Conservation (phyloP, 2,888 invertebrate species). For the Ariolimax columbianus region DNA sequence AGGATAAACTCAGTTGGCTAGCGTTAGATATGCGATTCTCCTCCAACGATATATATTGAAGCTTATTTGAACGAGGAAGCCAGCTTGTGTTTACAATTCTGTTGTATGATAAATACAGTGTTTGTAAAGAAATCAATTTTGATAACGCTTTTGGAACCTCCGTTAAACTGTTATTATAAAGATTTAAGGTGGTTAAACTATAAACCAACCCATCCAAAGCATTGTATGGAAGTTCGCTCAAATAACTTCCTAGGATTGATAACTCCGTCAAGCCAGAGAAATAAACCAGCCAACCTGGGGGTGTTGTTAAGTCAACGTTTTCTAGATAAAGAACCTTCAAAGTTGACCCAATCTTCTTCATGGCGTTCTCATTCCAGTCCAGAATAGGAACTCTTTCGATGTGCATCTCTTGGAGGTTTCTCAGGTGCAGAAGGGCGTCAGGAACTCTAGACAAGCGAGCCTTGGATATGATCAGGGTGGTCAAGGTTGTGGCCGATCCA, state of each 20-base stretch:
- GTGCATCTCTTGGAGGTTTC: background rate
- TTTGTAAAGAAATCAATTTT: background rate
- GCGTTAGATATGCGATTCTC: background rate
- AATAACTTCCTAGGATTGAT: background rate
- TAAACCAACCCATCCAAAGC: background rate
- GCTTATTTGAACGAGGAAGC: background rate
- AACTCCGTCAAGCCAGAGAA: background rate
- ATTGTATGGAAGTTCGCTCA: background rate
- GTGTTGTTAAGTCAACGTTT: background rate
- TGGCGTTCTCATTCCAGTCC: conserved; percentile 1
- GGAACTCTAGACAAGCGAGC: background rate
- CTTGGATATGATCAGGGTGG: background rate
- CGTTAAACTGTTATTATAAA: background rate
- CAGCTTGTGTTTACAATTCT: background rate
- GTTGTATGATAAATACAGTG: background rate
- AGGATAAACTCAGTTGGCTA: background rate
- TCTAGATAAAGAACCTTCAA: background rate
- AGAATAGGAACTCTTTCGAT: background rate
- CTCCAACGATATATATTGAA: background rate
- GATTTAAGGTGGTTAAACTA: background rate
- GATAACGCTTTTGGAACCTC: background rate
- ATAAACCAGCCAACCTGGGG: background rate
- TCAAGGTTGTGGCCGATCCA: background rate
- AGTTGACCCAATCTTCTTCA: background rate
- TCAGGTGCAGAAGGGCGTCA: background rate